A percentile compares a stretch with the other conserved stretches of the same genome.
These are phyloP conservation scores for Psilanteris sp. DNA, from an alignment of 1,140 invertebrate genomes.

Conservation along the genomic window DNA sequence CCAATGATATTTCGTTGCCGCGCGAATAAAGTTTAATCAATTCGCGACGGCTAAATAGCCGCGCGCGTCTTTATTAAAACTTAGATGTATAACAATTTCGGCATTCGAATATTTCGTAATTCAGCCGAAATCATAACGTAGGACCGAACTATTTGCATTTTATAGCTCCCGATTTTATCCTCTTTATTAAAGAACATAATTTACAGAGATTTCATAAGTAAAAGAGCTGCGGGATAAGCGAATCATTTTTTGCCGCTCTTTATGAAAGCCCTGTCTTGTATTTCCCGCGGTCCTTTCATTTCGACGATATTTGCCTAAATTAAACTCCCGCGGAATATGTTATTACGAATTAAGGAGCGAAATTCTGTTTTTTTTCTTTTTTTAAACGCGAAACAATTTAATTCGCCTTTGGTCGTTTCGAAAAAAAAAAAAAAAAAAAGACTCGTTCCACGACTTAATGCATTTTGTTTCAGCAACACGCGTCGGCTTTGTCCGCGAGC, in stretches of 20 bases:
- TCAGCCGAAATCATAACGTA: conserved; percentile 6
- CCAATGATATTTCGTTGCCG: no score
- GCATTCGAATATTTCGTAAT: not conserved
- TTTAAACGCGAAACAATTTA: no score
- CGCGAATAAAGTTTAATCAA: no score
- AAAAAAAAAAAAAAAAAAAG: not conserved
- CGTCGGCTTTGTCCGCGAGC: no score
- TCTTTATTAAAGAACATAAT: conserved; percentile 56
- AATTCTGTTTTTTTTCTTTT: not conserved
- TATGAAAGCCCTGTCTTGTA: conserved; percentile 38
- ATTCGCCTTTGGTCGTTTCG: no score
- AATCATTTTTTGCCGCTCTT: conserved; percentile 30
- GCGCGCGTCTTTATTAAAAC: no score
- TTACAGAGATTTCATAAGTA: conserved; percentile 39
- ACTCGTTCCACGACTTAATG: not conserved
- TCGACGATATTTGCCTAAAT: conserved; percentile 14
- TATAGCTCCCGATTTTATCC: conserved; percentile 23
- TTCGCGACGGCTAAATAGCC: no score
- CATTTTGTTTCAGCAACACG: no score
- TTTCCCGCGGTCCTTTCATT: conserved; percentile 23
- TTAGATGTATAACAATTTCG: no score
- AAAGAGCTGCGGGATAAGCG: conserved; percentile 35
- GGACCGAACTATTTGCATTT: conserved; percentile 21
- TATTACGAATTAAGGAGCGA: not conserved
- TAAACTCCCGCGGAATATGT: conserved; percentile 22